phyloP scores from a whole-genome alignment of 2,113 vertebrate species.

The Calyptomena viridis region DNA sequence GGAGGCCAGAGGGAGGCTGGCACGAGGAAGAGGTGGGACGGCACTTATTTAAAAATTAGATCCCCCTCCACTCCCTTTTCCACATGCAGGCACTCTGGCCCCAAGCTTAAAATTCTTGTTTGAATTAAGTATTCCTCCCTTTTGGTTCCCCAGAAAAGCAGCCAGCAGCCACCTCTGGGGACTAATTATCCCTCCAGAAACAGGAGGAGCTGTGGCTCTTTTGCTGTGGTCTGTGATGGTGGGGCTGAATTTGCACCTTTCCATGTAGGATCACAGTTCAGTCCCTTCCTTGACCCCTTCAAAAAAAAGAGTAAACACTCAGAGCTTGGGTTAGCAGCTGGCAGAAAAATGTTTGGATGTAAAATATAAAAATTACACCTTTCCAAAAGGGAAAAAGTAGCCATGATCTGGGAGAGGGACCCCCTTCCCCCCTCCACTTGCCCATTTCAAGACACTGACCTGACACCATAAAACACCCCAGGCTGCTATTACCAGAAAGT shows the following conservation, averaged over 20 bases:
- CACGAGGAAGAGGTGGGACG: not conserved
- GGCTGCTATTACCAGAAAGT: not conserved
- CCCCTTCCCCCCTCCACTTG: not conserved
- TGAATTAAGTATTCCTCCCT: not conserved
- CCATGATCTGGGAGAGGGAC: not conserved
- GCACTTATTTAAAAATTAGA: not conserved
- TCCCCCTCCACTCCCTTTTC: not conserved
- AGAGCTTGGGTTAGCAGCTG: not conserved
- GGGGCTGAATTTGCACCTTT: not conserved
- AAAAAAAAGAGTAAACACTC: not conserved
- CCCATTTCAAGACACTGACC: not conserved
- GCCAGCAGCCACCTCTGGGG: not conserved
- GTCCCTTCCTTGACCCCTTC: not conserved
- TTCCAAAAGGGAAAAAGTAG: not conserved
- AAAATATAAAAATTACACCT: not conserved
- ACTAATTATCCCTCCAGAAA: not conserved
- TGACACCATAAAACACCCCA: not conserved
- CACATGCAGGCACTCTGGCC: not conserved
- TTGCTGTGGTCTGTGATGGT: accelerated
- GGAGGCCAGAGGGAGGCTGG: not conserved
- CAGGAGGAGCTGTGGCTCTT: not conserved
- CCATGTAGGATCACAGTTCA: not conserved
- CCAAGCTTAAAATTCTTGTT: not conserved
- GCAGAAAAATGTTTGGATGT: not conserved
- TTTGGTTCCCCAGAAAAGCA: not conserved